phyloP scores from a whole-genome alignment of 2,797 vertebrate genomes.

The Channa striata region DNA sequence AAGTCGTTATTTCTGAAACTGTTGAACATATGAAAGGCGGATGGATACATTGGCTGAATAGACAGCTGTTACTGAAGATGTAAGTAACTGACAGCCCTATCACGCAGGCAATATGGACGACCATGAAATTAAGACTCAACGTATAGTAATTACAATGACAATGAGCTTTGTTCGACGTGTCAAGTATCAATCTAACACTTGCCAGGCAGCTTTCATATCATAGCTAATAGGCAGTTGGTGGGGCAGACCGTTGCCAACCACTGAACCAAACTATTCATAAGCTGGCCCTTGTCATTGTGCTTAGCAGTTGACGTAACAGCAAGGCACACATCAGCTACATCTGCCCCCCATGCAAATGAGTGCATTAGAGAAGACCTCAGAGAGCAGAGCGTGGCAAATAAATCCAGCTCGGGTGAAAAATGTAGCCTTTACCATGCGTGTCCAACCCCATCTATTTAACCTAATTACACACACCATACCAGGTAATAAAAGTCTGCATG shows the following conservation, averaged over 20 bases:
- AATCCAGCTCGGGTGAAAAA: slow-evolving; percentile 83
- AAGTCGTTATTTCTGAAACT: slow-evolving; percentile 87
- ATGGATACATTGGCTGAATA: slow-evolving; percentile 82
- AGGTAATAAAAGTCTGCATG: slow-evolving; percentile 86
- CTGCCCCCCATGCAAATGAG: slow-evolving; percentile 83
- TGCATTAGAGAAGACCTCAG: slow-evolving; percentile 78
- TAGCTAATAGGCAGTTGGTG: slow-evolving; percentile 80
- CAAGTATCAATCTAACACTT: slow-evolving; percentile 83
- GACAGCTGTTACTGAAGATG: slow-evolving; percentile 86
- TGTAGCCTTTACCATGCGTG: slow-evolving; percentile 82
- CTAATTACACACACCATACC: slow-evolving; percentile 87
- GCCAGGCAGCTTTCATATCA: slow-evolving; percentile 81
- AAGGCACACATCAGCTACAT: slow-evolving; percentile 81
- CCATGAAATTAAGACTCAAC: slow-evolving; percentile 84
- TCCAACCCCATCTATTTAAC: slow-evolving; percentile 86
- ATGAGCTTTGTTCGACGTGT: slow-evolving; percentile 82
- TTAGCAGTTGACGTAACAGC: slow-evolving; percentile 74
- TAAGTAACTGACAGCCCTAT: slow-evolving; percentile 81
- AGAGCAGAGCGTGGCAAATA: slow-evolving; percentile 82
- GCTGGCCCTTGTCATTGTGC: slow-evolving; percentile 75
- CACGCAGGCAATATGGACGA: slow-evolving; percentile 81
- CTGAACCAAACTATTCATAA: slow-evolving; percentile 77
- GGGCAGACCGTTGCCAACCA: slow-evolving; percentile 73
- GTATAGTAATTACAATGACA: slow-evolving; percentile 84
- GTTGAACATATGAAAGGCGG: slow-evolving; percentile 83